phyloP scores from a whole-genome alignment of 2,888 invertebrate species.

The Imbricaverruca yamaguchii region DNA sequence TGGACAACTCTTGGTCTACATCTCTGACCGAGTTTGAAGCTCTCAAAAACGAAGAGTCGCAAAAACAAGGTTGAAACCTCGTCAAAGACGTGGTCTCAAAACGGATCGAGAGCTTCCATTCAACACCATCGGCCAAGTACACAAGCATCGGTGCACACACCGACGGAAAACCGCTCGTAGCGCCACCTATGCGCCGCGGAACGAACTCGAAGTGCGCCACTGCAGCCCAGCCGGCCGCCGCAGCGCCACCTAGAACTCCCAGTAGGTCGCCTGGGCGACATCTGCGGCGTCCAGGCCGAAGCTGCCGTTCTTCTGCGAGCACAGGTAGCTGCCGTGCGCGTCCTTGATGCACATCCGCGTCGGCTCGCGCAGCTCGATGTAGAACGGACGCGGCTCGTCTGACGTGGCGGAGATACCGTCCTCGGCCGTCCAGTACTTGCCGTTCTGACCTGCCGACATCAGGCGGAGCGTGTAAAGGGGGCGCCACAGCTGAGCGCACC shows the following conservation, averaged over 20 bases:
- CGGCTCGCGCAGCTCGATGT: slow-evolving; percentile 84
- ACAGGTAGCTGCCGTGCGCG: slow-evolving; percentile 62
- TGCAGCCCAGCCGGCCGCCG: not conserved
- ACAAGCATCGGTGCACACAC: too few relatives aligned
- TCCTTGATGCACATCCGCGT: slow-evolving; percentile 85
- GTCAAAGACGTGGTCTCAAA: too few relatives aligned
- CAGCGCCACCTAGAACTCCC: slow-evolving; percentile 67
- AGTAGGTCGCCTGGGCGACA: slow-evolving; percentile 73
- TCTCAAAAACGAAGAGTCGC: too few relatives aligned
- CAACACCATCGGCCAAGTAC: too few relatives aligned
- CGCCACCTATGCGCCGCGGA: too few relatives aligned
- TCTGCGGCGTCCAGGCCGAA: slow-evolving; percentile 74
- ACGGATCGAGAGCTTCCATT: too few relatives aligned
- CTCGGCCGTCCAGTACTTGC: slow-evolving; percentile 88
- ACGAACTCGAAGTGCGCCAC: not conserved
- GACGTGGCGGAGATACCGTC: slow-evolving; percentile 81
- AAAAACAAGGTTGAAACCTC: too few relatives aligned
- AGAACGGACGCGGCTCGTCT: slow-evolving; percentile 75
- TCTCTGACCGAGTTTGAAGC: too few relatives aligned
- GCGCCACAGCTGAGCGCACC: too few relatives aligned
- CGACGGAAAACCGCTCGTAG: too few relatives aligned
- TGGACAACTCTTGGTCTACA: too few relatives aligned
- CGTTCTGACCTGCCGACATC: slow-evolving; percentile 63
- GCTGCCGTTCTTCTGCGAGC: slow-evolving; percentile 84
- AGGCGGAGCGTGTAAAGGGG: too few relatives aligned